Percentiles rank a stretch among this genome's conserved stretches.
Evolutionary conservation across 2,888 invertebrate genomes (phyloP).

Genomic region (Amorpha juglandis): DNA sequence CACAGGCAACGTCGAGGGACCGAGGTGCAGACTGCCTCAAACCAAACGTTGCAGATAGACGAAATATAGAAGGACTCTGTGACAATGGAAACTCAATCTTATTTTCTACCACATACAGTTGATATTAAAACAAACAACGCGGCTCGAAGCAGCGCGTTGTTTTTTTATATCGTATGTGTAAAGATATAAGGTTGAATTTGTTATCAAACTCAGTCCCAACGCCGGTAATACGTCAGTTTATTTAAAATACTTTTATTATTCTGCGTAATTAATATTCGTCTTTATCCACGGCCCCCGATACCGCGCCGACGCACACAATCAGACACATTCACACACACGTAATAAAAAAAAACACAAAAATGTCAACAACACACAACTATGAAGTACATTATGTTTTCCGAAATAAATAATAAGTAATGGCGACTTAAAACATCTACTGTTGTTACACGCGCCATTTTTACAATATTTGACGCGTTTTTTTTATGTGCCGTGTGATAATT

Average conservation of each 20-base stretch:
- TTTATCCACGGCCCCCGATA: background rate
- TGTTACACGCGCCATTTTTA: constrained; percentile 14
- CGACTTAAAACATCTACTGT: constrained; percentile 10
- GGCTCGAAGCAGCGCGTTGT: too few species aligned
- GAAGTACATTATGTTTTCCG: constrained; percentile 44
- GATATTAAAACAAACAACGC: too few species aligned
- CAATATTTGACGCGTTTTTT: background rate
- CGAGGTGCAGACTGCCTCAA: background rate
- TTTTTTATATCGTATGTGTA: too few species aligned
- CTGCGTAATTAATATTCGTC: background rate
- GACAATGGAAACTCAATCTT: too few species aligned
- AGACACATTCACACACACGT: constrained; percentile 35
- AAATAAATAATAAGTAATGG: constrained; percentile 44
- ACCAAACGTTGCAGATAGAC: too few species aligned
- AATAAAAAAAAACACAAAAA: constrained; percentile 46
- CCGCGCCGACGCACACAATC: constrained; percentile 33
- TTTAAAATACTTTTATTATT: too few species aligned
- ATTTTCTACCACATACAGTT: too few species aligned
- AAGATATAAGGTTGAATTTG: too few species aligned
- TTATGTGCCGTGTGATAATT: background rate
- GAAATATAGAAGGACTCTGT: too few species aligned
- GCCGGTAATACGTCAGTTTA: too few species aligned
- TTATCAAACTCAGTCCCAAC: too few species aligned
- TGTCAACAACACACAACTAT: constrained; percentile 55
- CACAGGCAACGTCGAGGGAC: background rate